Evolutionary conservation across 2,113 vertebrate genomes (phyloP).

Genomic region (Onychorhynchus coronatus): DNA sequence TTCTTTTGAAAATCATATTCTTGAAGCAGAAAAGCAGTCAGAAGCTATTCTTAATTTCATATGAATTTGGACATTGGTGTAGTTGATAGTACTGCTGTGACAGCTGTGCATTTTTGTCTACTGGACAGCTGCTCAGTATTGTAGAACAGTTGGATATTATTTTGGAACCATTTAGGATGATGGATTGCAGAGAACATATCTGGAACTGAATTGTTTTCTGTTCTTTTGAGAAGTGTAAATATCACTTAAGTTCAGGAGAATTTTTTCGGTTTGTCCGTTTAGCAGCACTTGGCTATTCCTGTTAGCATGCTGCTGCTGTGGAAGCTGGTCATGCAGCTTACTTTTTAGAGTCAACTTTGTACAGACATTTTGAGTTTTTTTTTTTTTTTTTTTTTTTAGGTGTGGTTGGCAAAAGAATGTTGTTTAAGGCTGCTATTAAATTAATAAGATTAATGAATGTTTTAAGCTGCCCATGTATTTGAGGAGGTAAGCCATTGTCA

Average conservation of each 20-base stretch:
- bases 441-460: not conserved
- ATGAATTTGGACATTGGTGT: not conserved
- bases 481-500: not conserved
- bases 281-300: not conserved
- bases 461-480: not conserved
- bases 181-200: not conserved
- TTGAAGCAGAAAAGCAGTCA: not conserved
- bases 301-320: not conserved
- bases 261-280: not conserved
- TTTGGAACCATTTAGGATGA: not conserved
- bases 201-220: not conserved
- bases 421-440: not conserved
- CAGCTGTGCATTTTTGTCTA: not conserved
- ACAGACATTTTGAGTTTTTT: not conserved
- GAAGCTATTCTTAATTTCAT: not conserved
- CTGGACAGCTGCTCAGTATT: not conserved
- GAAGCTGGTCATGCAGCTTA: not conserved
- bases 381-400: not conserved
- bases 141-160: not conserved
- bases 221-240: not conserved
- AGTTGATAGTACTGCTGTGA: not conserved
- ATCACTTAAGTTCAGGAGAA: not conserved
- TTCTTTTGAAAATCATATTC: not conserved
- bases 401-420: not conserved
- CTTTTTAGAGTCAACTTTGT: not conserved